Conservation (phyloP, 2,888 invertebrate genomes). For the Trissoscelio sp. region DNA sequence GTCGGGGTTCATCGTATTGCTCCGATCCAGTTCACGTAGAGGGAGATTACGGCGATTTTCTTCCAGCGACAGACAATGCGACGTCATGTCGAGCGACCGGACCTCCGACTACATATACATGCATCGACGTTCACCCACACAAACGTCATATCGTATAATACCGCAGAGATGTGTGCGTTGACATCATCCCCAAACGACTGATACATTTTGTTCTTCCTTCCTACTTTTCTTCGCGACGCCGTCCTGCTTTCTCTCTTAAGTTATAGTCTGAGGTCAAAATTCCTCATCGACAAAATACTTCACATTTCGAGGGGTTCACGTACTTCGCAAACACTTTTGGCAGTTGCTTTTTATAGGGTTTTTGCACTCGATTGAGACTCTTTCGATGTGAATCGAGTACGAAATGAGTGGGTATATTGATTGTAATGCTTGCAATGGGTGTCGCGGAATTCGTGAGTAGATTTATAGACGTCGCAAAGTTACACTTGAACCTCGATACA, state of each 20-base stretch:
- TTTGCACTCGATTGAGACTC: conserved; percentile 1
- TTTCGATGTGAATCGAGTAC: not conserved
- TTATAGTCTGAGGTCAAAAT: too few species aligned
- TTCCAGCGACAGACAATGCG: conserved; percentile 66
- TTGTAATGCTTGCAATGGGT: conserved; percentile 5
- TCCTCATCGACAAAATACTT: too few species aligned
- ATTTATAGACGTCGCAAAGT: conserved; percentile 13
- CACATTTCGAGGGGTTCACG: not conserved
- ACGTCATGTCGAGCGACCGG: conserved; percentile 63
- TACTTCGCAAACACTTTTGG: not conserved
- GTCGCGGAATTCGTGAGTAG: conserved; percentile 10
- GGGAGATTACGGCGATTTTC: conserved; percentile 57
- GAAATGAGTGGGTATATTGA: conserved; percentile 3
- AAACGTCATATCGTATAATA: not conserved
- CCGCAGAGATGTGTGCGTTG: conserved; percentile 3
- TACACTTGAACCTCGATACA: conserved; percentile 17
- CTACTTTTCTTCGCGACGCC: conserved; percentile 1
- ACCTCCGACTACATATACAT: conserved; percentile 17
- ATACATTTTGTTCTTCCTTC: conserved; percentile 19
- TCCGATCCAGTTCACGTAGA: conserved; percentile 73
- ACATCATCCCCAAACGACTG: conserved; percentile 39
- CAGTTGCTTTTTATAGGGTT: not conserved
- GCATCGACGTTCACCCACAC: not conserved
- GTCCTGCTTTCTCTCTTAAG: conserved; percentile 26
- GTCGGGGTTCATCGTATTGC: conserved; percentile 77